Conservation (phyloP, 2,797 vertebrate genomes). For the Chrysocyon brachyurus region DNA sequence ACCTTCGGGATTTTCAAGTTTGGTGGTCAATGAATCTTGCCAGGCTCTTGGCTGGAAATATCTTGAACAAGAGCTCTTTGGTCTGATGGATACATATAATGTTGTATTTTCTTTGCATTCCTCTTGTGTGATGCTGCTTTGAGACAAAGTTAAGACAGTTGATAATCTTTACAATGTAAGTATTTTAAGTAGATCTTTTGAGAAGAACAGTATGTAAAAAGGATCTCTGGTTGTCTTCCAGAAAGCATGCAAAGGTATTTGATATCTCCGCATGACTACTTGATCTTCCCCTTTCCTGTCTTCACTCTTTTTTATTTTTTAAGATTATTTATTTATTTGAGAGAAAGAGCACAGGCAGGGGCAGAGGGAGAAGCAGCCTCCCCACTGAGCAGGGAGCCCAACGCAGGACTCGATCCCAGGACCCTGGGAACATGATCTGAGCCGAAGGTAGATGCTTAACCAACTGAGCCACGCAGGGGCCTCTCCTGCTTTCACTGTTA, state of each 20-base stretch:
- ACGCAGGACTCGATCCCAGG: not conserved
- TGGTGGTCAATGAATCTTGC: not conserved
- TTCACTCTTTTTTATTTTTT: not conserved
- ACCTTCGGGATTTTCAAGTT: not conserved
- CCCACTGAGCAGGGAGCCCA: not conserved
- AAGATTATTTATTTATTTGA: not conserved
- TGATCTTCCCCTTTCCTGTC: not conserved
- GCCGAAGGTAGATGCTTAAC: not conserved
- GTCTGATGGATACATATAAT: not conserved
- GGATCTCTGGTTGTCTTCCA: not conserved
- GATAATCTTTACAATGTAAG: not conserved
- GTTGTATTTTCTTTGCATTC: not conserved
- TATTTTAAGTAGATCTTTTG: conserved; percentile 38
- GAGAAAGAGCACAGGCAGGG: not conserved
- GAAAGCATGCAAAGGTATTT: not conserved
- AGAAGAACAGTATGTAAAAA: not conserved
- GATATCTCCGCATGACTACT: not conserved
- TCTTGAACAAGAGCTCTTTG: not conserved
- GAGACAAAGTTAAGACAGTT: not conserved
- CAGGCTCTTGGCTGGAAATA: not conserved
- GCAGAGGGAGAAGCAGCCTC: not conserved
- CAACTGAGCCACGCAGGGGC: not conserved
- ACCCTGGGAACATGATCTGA: not conserved
- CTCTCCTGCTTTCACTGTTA: not conserved
- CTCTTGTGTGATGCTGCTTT: not conserved